Conservation (phyloP, 1,140 invertebrate genomes). For the Sitobion miscanthi region DNA sequence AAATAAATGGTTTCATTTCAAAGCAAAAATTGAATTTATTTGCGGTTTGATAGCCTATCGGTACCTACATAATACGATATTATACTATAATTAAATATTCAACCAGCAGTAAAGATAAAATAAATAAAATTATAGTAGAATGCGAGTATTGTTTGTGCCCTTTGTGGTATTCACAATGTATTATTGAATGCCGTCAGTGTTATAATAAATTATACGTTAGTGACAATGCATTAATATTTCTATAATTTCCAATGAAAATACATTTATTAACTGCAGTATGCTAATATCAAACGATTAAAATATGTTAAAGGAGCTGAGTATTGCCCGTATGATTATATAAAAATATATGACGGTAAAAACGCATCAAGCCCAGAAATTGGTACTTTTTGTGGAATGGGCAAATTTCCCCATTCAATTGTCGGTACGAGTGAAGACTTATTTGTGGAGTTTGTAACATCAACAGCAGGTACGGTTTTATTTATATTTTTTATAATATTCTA, state of each 20-base stretch:
- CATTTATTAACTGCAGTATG: not conserved
- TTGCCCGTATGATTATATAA: constrained; percentile 89
- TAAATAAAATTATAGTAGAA: not conserved
- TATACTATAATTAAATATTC: not conserved
- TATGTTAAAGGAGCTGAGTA: constrained; percentile 73
- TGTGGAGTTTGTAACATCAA: constrained; percentile 89
- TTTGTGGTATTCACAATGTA: not conserved
- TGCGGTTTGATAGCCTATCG: not conserved
- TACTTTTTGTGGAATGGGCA: constrained; percentile 91
- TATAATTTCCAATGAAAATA: not conserved
- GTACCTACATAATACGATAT: not conserved
- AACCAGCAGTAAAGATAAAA: not conserved
- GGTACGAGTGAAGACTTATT: constrained; percentile 88
- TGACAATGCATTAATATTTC: not conserved
- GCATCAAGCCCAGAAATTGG: constrained; percentile 85
- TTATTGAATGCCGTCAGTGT: not conserved
- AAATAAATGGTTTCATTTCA: not conserved
- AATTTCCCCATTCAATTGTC: constrained; percentile 92
- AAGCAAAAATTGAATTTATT: not conserved
- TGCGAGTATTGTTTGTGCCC: not conserved
- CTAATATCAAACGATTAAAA: not conserved
- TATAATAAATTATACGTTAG: not conserved
- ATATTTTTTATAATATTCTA: not conserved
- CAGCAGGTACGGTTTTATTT: constrained; percentile 69
- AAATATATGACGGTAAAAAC: constrained; percentile 89